Conservation (phyloP, 2,888 invertebrate species). For the Eustalomyia histrio region DNA sequence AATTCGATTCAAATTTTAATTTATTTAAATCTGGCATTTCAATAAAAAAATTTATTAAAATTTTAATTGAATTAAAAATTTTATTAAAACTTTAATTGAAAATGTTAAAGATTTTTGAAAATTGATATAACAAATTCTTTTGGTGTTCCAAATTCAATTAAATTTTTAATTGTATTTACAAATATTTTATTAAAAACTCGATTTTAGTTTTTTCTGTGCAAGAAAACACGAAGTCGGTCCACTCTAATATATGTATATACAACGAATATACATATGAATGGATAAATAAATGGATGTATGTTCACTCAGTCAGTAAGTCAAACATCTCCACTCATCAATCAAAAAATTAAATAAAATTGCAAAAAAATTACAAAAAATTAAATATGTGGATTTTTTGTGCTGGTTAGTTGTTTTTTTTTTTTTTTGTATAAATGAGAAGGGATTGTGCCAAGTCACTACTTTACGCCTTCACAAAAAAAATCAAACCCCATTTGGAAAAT, state of each 20-base stretch:
- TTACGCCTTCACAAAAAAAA: conserved; percentile 26
- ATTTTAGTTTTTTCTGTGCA: no score
- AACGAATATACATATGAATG: neutral
- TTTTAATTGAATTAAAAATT: no score
- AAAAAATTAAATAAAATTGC: conserved; percentile 8
- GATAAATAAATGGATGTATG: neutral
- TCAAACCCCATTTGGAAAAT: conserved; percentile 10
- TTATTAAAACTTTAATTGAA: no score
- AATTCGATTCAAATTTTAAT: no score
- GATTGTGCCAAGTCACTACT: conserved; percentile 32
- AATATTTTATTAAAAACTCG: no score
- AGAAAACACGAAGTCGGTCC: no score
- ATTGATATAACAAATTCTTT: no score
- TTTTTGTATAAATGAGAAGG: conserved; percentile 1
- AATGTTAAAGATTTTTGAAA: no score
- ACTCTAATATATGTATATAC: neutral
- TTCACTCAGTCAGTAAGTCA: conserved; percentile 30
- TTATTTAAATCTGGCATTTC: no score
- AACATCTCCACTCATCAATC: conserved; percentile 43
- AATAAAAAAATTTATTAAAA: no score
- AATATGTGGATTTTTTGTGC: conserved; percentile 9
- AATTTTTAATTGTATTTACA: no score
- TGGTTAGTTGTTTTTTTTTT: conserved; percentile 2
- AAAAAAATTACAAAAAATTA: neutral
- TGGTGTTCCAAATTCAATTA: no score